Base-by-base conservation (phyloP, 1,140 invertebrate species). In the Sitophilus oryzae region DNA sequence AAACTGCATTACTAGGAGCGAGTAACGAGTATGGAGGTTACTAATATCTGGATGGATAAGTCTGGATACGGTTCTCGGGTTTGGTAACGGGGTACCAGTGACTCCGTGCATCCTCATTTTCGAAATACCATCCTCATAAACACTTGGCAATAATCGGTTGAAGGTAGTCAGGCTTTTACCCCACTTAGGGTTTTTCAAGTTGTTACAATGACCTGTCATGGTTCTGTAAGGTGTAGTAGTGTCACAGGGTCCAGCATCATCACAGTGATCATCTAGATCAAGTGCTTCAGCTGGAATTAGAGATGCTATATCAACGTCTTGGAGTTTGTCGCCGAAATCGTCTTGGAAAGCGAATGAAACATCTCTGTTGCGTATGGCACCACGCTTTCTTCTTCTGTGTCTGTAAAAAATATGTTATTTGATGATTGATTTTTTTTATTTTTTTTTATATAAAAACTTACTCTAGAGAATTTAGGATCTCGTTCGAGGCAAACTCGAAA, bases 1-100 rank as follows among this genome's bases (percentile, higher is more conserved):
- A 70, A 84, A 98, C 74, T 97, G 90, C 91, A 94, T 94, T 2
- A 88, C 80, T 83, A 92, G 90, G 15, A 93, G 75, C 0, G 88
- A 91, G 67, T 96, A 95, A 11, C 89, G 77, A 4, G 83, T 85
- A 50, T 70, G 68, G 0, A 70, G 54, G 34, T 68, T 90, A 25
- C 89, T 89, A 41, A 93, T 88, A 64, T 93, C 90, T 1, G 89
- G 85, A 71, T 95, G 92, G 35, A 95, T 88, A 0, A 84, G 81
- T 0, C 88, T 87, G 0, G 91, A 94, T 10, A 96, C 5, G 1
- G 40, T 40, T 46, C 60, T 52, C 9, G 60, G 53, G 45, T 62
- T 62, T n/a, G 60, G 60, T 11, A 62, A 34, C 9, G 25, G 48
- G 11, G 34, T 9, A 10, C 91, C 90, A 0, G 84, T 86, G 0